Evolutionary conservation across 2,797 vertebrate species (phyloP).

Genomic region (Poeciliopsis presidionis): DNA sequence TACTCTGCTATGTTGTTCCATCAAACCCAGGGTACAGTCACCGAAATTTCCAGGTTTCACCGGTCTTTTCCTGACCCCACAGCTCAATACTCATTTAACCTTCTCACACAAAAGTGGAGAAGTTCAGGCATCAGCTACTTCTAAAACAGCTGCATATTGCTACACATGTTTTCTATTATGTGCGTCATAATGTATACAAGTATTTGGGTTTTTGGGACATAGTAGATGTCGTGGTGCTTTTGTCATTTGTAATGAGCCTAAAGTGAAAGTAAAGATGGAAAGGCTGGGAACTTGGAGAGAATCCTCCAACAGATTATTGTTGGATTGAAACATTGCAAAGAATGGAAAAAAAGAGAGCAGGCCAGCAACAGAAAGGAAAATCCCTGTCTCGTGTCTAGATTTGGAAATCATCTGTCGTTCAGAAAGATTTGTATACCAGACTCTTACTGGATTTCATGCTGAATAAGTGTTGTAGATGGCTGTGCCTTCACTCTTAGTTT

Average conservation of each 20-base stretch:
- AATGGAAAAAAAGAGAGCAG: constrained; percentile 41
- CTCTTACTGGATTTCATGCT: constrained; percentile 13
- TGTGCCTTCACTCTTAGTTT: background rate
- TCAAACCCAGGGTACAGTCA: constrained; percentile 44
- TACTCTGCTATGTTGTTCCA: constrained; percentile 73
- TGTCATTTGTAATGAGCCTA: background rate
- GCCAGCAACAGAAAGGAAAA: constrained; percentile 50
- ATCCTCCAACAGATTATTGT: constrained; percentile 26
- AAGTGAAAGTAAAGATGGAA: constrained; percentile 45
- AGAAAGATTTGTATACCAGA: constrained; percentile 49
- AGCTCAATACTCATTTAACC: constrained; percentile 28
- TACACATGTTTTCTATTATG: background rate
- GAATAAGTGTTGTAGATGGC: constrained; percentile 11
- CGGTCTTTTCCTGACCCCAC: constrained; percentile 33
- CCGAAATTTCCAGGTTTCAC: constrained; percentile 37
- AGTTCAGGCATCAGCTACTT: background rate
- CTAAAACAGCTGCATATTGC: too few relatives aligned
- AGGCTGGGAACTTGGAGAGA: constrained; percentile 29
- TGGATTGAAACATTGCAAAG: constrained; percentile 30
- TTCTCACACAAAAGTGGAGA: constrained; percentile 7
- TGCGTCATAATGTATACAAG: background rate
- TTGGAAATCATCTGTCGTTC: constrained; percentile 44
- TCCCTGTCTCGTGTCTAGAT: constrained; percentile 30
- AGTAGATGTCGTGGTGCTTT: background rate
- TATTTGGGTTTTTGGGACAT: background rate